These are phyloP conservation scores for Mormyrus proboscirostris DNA, from an alignment of 2,797 vertebrate species.

Conservation along the genomic window DNA sequence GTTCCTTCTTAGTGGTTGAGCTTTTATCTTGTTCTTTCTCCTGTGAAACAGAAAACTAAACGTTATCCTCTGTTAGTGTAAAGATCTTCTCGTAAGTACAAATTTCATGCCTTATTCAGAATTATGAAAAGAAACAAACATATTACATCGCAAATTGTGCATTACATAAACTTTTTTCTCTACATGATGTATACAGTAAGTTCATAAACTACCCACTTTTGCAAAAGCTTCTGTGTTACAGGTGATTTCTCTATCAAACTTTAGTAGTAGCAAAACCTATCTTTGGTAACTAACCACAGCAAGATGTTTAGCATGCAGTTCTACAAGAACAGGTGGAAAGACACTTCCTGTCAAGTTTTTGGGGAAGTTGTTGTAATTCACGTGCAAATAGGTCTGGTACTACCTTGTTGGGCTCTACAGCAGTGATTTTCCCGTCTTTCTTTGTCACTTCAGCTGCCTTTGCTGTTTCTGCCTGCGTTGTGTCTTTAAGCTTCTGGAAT, in stretches of 20 bases:
- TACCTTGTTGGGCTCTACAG: conserved; percentile 40
- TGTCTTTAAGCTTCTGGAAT: conserved; percentile 36
- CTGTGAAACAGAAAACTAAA: conserved; percentile 40
- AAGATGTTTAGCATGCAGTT: neutral
- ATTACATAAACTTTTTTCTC: neutral
- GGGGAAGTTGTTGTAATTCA: neutral
- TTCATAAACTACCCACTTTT: neutral
- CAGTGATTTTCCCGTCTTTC: conserved; percentile 39
- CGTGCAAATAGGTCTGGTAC: conserved; percentile 31
- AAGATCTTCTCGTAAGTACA: neutral
- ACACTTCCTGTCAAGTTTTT: neutral
- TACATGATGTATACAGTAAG: neutral
- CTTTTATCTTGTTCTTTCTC: conserved; percentile 45
- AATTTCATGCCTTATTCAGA: conserved; percentile 16
- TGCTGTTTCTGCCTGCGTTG: conserved; percentile 50
- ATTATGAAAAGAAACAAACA: conserved; percentile 13
- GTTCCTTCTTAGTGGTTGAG: conserved; percentile 68
- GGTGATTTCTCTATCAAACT: neutral
- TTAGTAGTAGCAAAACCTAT: neutral
- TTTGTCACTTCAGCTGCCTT: conserved; percentile 43
- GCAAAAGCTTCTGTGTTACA: neutral
- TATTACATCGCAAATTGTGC: neutral
- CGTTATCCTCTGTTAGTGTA: conserved; percentile 25
- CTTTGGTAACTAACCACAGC: neutral
- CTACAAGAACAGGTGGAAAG: neutral